These are phyloP conservation scores for Lagocephalus sceleratus DNA, from an alignment of 2,797 vertebrate species.

Conservation along the genomic window DNA sequence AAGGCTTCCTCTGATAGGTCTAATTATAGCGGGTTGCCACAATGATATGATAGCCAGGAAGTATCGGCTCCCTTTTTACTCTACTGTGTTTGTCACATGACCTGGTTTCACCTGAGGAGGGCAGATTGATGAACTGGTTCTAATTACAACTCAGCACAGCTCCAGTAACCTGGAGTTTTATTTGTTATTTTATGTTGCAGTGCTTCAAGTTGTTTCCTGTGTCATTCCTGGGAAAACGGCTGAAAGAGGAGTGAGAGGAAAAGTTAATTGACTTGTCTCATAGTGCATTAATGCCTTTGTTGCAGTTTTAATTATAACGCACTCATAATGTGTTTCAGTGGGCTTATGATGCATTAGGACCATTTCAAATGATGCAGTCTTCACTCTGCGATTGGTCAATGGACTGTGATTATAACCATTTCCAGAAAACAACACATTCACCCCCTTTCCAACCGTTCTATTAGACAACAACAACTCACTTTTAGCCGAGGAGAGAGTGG, in stretches of 20 bases:
- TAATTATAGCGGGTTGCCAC: constrained; percentile 62
- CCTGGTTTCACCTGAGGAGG: constrained; percentile 42
- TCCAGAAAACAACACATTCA: constrained; percentile 51
- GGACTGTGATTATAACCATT: constrained; percentile 36
- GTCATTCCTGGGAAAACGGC: too few species aligned
- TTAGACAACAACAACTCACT: constrained; percentile 66
- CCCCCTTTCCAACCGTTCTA: constrained; percentile 15
- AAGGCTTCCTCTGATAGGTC: constrained; percentile 49
- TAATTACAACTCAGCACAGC: constrained; percentile 38
- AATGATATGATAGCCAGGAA: constrained; percentile 65
- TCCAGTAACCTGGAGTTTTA: neutral
- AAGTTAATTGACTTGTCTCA: too few species aligned
- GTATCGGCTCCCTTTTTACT: constrained; percentile 44
- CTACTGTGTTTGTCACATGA: constrained; percentile 33
- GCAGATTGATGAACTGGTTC: constrained; percentile 42
- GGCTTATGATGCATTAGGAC: constrained; percentile 22
- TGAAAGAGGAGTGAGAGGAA: too few species aligned
- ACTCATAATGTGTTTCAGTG: constrained; percentile 8
- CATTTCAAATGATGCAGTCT: constrained; percentile 32
- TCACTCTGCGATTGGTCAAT: constrained; percentile 34
- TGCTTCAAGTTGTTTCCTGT: neutral
- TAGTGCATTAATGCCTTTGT: neutral
- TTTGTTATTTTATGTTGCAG: neutral
- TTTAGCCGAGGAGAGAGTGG: constrained; percentile 41
- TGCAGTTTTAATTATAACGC: constrained; percentile 7